Percentiles rank a stretch among this genome's conserved stretches.
Conservation (phyloP, 2,888 invertebrate genomes). For the Sicus ferrugineus region DNA sequence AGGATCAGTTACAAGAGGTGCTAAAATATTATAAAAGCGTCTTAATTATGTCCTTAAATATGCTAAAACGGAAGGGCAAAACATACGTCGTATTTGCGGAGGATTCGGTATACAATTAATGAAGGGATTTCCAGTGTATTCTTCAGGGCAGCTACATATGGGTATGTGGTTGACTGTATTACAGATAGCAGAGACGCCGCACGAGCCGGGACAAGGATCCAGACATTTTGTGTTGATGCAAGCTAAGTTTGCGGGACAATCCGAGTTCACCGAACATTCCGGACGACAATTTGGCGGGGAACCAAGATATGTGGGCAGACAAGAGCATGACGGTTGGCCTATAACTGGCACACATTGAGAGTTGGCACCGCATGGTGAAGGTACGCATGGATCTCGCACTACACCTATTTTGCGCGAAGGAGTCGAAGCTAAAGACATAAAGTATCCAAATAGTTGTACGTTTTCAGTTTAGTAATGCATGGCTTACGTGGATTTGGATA, state of each 20-base stretch:
- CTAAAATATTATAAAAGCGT: slow-evolving; percentile 36
- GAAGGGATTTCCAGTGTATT: slow-evolving; percentile 72
- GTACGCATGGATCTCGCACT: slow-evolving; percentile 70
- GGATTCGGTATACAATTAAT: slow-evolving; percentile 66
- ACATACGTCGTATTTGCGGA: slow-evolving; percentile 50
- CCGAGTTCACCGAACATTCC: slow-evolving; percentile 73
- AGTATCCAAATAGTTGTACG: too few species aligned
- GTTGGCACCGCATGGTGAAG: slow-evolving; percentile 74
- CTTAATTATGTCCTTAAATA: neutral
- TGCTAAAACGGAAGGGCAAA: neutral
- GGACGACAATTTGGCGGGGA: slow-evolving; percentile 75
- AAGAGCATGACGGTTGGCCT: slow-evolving; percentile 70
- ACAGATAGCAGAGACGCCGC: slow-evolving; percentile 70
- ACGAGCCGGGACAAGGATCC: slow-evolving; percentile 76
- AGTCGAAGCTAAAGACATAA: slow-evolving; percentile 27
- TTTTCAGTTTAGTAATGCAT: slow-evolving; percentile 42
- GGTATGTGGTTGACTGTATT: slow-evolving; percentile 71
- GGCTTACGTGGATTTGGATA: slow-evolving; percentile 65
- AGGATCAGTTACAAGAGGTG: slow-evolving; percentile 61
- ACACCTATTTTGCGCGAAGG: slow-evolving; percentile 45
- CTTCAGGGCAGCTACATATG: slow-evolving; percentile 70
- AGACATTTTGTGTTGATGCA: slow-evolving; percentile 73
- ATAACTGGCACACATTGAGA: slow-evolving; percentile 69
- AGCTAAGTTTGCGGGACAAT: slow-evolving; percentile 72
- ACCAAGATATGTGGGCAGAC: slow-evolving; percentile 70